Evolutionary conservation across 2,797 vertebrate genomes (phyloP), one percentile per base, ranked within the genome.

Genomic region (Chelon labrosus): DNA sequence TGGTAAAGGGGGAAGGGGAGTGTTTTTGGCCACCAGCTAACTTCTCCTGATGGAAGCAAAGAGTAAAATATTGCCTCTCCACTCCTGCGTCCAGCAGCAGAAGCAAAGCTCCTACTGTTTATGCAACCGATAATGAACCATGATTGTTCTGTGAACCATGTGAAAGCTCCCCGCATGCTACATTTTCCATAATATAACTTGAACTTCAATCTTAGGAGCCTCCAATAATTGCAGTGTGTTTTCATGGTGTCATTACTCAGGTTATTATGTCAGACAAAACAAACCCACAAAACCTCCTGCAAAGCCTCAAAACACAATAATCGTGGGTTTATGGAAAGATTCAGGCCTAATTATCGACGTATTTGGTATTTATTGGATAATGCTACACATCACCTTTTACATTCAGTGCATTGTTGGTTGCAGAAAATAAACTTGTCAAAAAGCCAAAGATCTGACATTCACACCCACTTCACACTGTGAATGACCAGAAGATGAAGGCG

Each of bases 1-100:
- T 65, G 74, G 68, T 75, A 35, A 49, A 78, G 75, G 25, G 38
- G 42, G 31, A 44, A 50, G 19, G 63, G 52, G 77, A 80, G 27
- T 20, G 17, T 12, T 75, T 47, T 39, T 74, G 73, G 66, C 51
- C 37, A 50, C 50, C 52, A 61, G 31, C 19, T 61, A 25, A 55
- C 47, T 71, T 51, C 75, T 79, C 54, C 19, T 73, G 47, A 73
- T 8, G 37, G 63, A 81, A 77, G 31, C 31, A 31, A 77, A 64
- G 10, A 78, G 51, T 73, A 22, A 79, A 79, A 63, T 70, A 79
- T 53, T 68, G 47, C 9, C 17, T 62, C 52, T 42, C 38, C 11
- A 2, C 31, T 14, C 16, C 17, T 70, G 54, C 64, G 47, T 70
- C 59, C 41, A 16, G 49, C 41, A 66, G 69, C 61, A 67, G 16